Evolutionary conservation across 2,888 invertebrate species (phyloP), one percentile per base, ranked within the genome.

Genomic region (Drosophila macrospina): DNA sequence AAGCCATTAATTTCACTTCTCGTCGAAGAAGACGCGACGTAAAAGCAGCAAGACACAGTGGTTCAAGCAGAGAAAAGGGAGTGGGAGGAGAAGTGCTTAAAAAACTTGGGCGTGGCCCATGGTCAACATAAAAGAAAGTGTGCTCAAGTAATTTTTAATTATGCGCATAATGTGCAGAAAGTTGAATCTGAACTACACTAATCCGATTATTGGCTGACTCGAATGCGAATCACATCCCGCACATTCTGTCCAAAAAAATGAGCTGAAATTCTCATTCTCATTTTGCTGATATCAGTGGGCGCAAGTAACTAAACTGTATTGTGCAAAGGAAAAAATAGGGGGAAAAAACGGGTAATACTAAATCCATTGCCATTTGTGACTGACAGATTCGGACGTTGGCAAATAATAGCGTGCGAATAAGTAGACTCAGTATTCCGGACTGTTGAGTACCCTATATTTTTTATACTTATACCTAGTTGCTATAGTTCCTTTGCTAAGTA

Each of bases 1-100:
- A 83, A 83, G 86, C 83, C 88, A 83, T 83, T 83, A 83, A 83
- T 83, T 83, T 83, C 84, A 77, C 87, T 83, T 88, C 87, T 82
- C 87, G 84, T 83, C 88, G 84, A 83, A 83, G 88, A 74, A 69
- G 66, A 69, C 68, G 64, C 60, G 7, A 45, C 36, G 20, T 16
- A 20, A 20, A 30, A 39, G 28, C 26, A 42, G 39, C 10, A 28
- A 39, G 10, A 15, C 11, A 13, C n/a, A 37, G 15, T 8, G 24
- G 48, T 15, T 24, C 10, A 54, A n/a, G 36, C 32, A 15, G 45
- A 28, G 20, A 42, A 47, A 26, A 50, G 16, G 45, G 34, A 42
- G 70, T 16, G 16, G 30, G 44, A 5, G 50, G 78, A 44, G 6
- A 44, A 20, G 44, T 32, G 44, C 54, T 51, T 26, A 52, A 42